phyloP scores from a whole-genome alignment of 2,113 vertebrate species.

The Pavo muticus region DNA sequence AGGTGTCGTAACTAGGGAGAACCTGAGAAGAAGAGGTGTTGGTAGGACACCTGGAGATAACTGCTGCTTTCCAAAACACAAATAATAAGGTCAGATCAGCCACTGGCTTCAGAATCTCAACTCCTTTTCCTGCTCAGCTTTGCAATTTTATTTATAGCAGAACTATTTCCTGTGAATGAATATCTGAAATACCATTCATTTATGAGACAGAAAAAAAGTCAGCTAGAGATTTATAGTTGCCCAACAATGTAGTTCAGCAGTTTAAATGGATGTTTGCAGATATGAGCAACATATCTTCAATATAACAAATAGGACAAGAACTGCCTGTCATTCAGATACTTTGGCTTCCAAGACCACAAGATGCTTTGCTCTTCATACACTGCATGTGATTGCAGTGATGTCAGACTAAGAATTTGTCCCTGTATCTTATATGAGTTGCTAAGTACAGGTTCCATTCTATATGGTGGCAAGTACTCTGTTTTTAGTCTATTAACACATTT shows the following conservation, averaged over 20 bases:
- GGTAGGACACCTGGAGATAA: not conserved
- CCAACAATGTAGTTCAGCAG: slow-evolving; percentile 8
- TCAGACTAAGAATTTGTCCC: not conserved
- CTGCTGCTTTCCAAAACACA: not conserved
- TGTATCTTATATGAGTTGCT: not conserved
- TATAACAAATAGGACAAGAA: not conserved
- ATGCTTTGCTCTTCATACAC: not conserved
- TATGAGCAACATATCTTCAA: slow-evolving; percentile 19
- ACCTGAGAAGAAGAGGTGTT: not conserved
- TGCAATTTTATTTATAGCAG: slow-evolving; percentile 70
- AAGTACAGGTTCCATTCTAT: not conserved
- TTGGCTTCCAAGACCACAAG: not conserved
- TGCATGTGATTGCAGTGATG: not conserved
- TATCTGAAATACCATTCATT: slow-evolving; percentile 74
- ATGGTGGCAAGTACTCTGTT: not conserved
- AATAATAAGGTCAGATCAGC: slow-evolving; percentile 8
- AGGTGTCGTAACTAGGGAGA: not conserved
- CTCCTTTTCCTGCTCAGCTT: slow-evolving; percentile 62
- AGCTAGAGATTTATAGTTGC: slow-evolving; percentile 31
- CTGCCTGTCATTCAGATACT: not conserved
- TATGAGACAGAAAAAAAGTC: slow-evolving; percentile 38
- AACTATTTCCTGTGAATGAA: slow-evolving; percentile 73
- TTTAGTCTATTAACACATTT: slow-evolving; percentile 1
- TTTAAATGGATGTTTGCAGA: slow-evolving; percentile 20
- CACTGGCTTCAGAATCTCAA: not conserved